Evolutionary conservation across 2,888 invertebrate genomes (phyloP).

Genomic region (Nineta flava): DNA sequence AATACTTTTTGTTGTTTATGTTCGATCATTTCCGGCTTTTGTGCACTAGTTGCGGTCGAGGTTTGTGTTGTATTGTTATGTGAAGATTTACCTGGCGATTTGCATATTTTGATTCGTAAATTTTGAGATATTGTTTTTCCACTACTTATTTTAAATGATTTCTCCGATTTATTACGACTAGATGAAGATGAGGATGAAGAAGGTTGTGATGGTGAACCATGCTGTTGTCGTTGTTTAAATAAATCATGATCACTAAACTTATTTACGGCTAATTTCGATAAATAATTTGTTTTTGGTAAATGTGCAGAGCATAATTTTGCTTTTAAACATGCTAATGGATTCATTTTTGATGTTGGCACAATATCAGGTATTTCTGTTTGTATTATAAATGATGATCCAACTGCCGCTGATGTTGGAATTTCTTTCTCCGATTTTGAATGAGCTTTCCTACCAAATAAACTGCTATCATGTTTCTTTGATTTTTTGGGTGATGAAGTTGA

Average conservation of each 20-base stretch:
- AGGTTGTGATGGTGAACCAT: neutral
- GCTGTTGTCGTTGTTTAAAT: neutral
- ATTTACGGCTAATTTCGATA: slow-evolving; percentile 27
- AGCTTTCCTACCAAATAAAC: neutral
- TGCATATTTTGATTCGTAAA: slow-evolving; percentile 27
- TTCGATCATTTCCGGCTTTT: neutral
- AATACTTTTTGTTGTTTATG: slow-evolving; percentile 16
- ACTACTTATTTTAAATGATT: slow-evolving; percentile 8
- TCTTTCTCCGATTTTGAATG: neutral
- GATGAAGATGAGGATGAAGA: neutral
- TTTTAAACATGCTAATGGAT: slow-evolving; percentile 27
- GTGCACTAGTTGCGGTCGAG: slow-evolving; percentile 2
- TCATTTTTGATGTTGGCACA: slow-evolving; percentile 25
- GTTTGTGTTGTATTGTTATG: slow-evolving; percentile 13
- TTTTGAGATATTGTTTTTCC: slow-evolving; percentile 20
- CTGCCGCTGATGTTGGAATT: neutral
- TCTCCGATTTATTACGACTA: neutral
- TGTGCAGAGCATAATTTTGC: slow-evolving; percentile 30
- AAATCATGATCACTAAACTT: slow-evolving; percentile 22
- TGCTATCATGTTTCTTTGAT: neutral
- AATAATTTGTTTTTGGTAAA: slow-evolving; percentile 26
- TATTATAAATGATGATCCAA: neutral
- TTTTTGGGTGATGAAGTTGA: neutral
- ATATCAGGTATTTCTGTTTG: slow-evolving; percentile 15
- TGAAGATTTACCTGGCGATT: slow-evolving; percentile 22